Evolutionary conservation across 2,888 invertebrate genomes (phyloP).

Genomic region (Drosophila eohydei): DNA sequence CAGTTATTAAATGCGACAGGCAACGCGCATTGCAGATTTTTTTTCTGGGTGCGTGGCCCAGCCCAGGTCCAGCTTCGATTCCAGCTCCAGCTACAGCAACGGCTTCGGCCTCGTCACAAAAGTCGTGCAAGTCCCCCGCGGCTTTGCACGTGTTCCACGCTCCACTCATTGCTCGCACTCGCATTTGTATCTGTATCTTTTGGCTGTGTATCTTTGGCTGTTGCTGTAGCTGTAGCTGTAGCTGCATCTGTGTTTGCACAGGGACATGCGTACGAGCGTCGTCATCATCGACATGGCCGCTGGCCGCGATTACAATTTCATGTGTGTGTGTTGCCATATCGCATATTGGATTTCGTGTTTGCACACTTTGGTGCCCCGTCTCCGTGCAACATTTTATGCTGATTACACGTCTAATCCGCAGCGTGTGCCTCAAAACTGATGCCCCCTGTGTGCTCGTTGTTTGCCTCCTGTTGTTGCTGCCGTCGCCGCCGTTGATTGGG

Average conservation of each 20-base stretch:
- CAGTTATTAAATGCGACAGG: slow-evolving; percentile 81
- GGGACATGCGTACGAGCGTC: slow-evolving; percentile 75
- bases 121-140: slow-evolving; percentile 83
- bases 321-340: slow-evolving; percentile 30
- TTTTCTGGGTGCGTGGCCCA: slow-evolving; percentile 62
- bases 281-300: slow-evolving; percentile 47
- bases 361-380: slow-evolving; percentile 58
- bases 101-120: slow-evolving; percentile 50
- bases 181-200: slow-evolving; percentile 36
- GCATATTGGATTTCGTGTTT: slow-evolving; percentile 79
- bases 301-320: slow-evolving; percentile 60
- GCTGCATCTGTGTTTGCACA: slow-evolving; percentile 51
- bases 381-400: slow-evolving; percentile 73
- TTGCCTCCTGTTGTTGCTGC: slow-evolving; percentile 1
- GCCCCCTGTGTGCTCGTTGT: slow-evolving; percentile 12
- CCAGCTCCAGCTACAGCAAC: slow-evolving; percentile 19
- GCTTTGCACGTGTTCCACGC: slow-evolving; percentile 84
- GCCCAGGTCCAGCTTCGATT: slow-evolving; percentile 30
- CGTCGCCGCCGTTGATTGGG: slow-evolving; percentile 22
- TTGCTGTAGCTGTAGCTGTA: slow-evolving; percentile 4
- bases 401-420: slow-evolving; percentile 79
- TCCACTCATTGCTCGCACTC: slow-evolving; percentile 39
- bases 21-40: slow-evolving; percentile 68
- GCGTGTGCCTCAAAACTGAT: slow-evolving; percentile 65
- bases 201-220: slow-evolving; percentile 6